phyloP scores from a whole-genome alignment of 2,113 vertebrate species.

The Odocoileus hemionus region DNA sequence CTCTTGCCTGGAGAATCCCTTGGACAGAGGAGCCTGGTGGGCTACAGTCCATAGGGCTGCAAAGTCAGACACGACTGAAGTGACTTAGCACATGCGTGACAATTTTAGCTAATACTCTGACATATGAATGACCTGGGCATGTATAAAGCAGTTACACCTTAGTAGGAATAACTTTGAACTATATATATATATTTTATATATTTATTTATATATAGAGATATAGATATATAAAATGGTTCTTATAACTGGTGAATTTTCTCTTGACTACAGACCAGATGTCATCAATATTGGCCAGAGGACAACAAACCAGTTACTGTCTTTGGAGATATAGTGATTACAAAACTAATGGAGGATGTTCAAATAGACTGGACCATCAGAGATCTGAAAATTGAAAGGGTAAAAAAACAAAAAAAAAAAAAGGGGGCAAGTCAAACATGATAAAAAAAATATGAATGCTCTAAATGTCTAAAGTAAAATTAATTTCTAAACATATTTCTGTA shows the following conservation, averaged over 20 bases:
- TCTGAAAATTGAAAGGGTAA: constrained; percentile 97
- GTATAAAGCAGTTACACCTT: neutral
- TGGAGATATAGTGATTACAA: constrained; percentile 97
- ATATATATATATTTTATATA: neutral
- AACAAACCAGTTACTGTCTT: constrained; percentile 98
- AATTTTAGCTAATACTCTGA: neutral
- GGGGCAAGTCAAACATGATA: neutral
- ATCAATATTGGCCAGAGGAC: constrained; percentile 99
- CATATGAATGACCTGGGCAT: neutral
- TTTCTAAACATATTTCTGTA: neutral
- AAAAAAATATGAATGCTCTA: neutral
- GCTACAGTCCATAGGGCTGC: neutral
- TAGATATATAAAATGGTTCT: neutral
- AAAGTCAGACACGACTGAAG: neutral
- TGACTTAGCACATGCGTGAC: neutral
- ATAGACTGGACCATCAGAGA: constrained; percentile 95
- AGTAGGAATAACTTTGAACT: neutral
- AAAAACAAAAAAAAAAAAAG: constrained; percentile 45
- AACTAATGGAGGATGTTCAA: constrained; percentile 91
- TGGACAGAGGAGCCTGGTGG: neutral
- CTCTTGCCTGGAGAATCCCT: neutral
- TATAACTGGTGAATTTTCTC: neutral
- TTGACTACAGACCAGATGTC: constrained; percentile 92
- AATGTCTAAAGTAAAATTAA: neutral
- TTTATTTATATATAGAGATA: too few relatives aligned